Base-by-base conservation (phyloP, 2,888 invertebrate species). In the Chalcis sispes region DNA sequence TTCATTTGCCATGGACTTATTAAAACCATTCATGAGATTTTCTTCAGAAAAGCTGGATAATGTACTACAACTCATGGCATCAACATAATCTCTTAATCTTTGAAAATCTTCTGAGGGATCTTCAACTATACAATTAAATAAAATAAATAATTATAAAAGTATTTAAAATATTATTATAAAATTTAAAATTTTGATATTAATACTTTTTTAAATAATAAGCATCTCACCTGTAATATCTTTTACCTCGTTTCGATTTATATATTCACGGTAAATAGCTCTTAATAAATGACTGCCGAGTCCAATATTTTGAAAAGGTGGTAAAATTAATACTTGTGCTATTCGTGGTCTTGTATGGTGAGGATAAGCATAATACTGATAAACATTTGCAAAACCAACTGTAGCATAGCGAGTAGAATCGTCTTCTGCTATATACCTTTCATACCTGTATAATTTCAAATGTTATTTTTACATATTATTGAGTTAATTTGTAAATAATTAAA, bases 361-460 rank as follows among this genome's bases (percentile, higher is more conserved):
- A 89, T 98, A 98, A 1, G 96, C 95, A 88, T 96, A 99, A 90
- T 98, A 99, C 81, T 96, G 94, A 89, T 98, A 99, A 54, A 97
- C 94, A 0, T 97, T 96, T 64, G 95, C 93, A 89, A 96, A 98
- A 15, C 97, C 99, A 40, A 94, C 94, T 48, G 96, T 93, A 20
- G 95, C 95, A 84, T 95, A 95, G 69, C 91, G 90, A 10, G 88
- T 85, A 10, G 90, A 89, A 0, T 92, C 93, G 78, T 91, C 90
- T 72, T 91, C 90, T 7, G 91, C 90, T 77, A 90, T 89, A 82
- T 92, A 94, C 85, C 93, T 93, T 86, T 95, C 95, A 85, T 93
- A 95, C 80, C 95, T 95, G 81, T 5, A 52, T 46, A 18, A 23
- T 67, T 67, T 64, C n/a, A 32, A 32, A 48, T 50, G 13, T 25